Base-by-base conservation (phyloP, 2,888 invertebrate genomes). In the Sinotaia quadrata region DNA sequence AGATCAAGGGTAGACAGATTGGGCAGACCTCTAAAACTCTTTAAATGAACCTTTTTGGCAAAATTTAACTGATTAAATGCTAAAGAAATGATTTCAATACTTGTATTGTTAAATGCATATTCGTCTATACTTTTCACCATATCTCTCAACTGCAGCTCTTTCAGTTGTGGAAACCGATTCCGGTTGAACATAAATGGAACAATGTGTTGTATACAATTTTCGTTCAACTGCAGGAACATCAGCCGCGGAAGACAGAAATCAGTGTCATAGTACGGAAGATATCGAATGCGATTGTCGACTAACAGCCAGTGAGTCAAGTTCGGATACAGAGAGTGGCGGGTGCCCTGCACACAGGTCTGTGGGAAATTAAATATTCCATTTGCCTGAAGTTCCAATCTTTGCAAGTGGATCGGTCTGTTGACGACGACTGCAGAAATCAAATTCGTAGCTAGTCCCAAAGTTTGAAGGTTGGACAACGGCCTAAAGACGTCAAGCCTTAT, bases 401-500 rank as follows among this genome's bases (percentile, higher is more conserved):
- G 41, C 34, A 69, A 33, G 1, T 10, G 24, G 12, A n/a, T 29
- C 34, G 60, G 18, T 15, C 5, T 27, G 5, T 21, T 52, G 1
- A 60, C 27, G 2, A 29, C 29, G 4, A 66, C 44, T 0, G 18
- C 29, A 0, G 51, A 2, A n/a, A 69, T 60, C 60, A 31, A 66
- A 21, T 29, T 59, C 10, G 44, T 60, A 0, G 41, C 60, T 4
- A 66, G 27, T 31, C 66, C 59, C 8, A 69, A 56, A 24, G 41
- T 60, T 49, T 56, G 29, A 5, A 69, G 44, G 31, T 47, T 69
- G 1, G 41, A 12, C 4, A 69, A 36, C 12, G 8, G n/a, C 1
- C 60, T 18, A 21, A 69, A 66, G 18, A 59, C 66, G 27, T 27
- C 4, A 8, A 69, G 29, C 24, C 66, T 49, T 12, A 69, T 34